These are phyloP conservation scores for Blomia tropicalis DNA, from an alignment of 2,888 invertebrate species.

Conservation along the genomic window DNA sequence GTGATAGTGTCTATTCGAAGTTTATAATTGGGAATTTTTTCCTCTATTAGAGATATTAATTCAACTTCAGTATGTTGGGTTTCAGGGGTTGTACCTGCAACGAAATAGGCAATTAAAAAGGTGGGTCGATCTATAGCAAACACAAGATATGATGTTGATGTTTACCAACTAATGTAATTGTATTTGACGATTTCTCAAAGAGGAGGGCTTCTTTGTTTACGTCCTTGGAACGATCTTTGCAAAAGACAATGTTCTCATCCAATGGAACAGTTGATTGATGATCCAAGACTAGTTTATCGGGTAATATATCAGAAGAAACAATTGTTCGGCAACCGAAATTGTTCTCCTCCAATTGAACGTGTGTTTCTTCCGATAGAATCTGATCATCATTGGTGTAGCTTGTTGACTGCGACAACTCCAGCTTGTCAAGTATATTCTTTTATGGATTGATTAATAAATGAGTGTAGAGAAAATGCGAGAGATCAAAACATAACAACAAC, in stretches of 20 bases:
- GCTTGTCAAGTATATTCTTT: too few species aligned
- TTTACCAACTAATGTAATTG: too few species aligned
- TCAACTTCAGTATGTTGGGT: slow-evolving; percentile 55
- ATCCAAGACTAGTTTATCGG: neutral
- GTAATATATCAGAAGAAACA: neutral
- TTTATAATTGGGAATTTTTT: slow-evolving; percentile 83
- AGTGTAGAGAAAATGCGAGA: neutral
- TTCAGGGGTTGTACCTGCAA: neutral
- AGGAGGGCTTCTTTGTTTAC: neutral
- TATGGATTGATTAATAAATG: neutral
- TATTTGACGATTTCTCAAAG: too few species aligned
- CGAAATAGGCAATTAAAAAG: neutral
- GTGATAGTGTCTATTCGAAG: slow-evolving; percentile 84
- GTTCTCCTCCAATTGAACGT: neutral
- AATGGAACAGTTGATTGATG: neutral
- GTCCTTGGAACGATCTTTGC: neutral
- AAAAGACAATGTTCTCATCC: neutral
- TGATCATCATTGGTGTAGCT: slow-evolving; percentile 10
- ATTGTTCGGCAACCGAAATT: neutral
- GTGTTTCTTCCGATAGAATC: neutral
- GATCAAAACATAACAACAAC: neutral
- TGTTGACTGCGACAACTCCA: neutral
- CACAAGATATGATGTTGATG: too few species aligned
- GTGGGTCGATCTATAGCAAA: too few species aligned
- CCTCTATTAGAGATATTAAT: slow-evolving; percentile 81